phyloP scores from a whole-genome alignment of 2,797 vertebrate species.

The Huso huso region DNA sequence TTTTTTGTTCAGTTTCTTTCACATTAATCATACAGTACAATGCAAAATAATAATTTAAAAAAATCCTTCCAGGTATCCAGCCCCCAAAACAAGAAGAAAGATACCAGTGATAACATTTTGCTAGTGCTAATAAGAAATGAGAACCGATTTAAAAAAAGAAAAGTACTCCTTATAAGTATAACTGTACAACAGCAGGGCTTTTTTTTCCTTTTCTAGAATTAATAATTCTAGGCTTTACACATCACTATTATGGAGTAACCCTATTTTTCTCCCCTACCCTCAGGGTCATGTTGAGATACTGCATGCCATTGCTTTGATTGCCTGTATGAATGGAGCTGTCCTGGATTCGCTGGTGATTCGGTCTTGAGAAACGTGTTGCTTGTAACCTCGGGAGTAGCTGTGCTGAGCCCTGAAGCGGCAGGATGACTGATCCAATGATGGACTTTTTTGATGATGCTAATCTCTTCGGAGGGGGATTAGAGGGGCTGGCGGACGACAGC shows the following conservation, averaged over 20 bases:
- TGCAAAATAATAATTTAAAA: too few species aligned
- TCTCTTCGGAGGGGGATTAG: conserved; percentile 87
- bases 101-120: too few species aligned
- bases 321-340: conserved; percentile 56
- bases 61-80: too few species aligned
- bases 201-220: neutral
- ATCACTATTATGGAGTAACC: neutral
- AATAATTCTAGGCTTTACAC: too few species aligned
- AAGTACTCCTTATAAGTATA: conserved; percentile 7
- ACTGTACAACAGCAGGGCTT: conserved; percentile 8
- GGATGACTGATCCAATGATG: conserved; percentile 80
- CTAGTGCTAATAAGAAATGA: too few species aligned
- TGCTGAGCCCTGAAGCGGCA: conserved; percentile 50
- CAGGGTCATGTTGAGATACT: conserved; percentile 53
- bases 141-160: neutral
- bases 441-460: conserved; percentile 94
- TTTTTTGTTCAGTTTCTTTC: too few species aligned
- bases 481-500: conserved; percentile 81
- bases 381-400: conserved; percentile 38
- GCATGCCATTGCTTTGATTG: conserved; percentile 34
- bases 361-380: conserved; percentile 53
- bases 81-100: too few species aligned
- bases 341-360: conserved; percentile 48
- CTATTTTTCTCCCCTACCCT: conserved; percentile 15
- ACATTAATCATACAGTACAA: too few species aligned